Evolutionary conservation across 2,113 vertebrate species (phyloP), one percentile per base, ranked within the genome.

Genomic region (Elgaria multicarinata): DNA sequence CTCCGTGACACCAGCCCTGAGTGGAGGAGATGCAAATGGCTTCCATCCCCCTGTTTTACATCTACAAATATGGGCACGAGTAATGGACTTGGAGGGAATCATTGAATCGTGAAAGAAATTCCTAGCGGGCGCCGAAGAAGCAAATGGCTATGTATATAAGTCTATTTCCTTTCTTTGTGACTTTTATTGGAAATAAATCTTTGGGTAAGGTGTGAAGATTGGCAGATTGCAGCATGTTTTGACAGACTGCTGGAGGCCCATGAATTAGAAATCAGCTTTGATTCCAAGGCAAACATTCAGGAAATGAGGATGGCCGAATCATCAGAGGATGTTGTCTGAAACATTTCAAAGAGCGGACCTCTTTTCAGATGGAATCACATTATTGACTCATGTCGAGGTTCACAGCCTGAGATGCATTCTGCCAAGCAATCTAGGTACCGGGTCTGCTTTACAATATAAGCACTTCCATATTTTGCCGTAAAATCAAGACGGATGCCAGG

Each of bases 231-330:
- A 72, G 36, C 66, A 4, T 89, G 94, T 96, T 96, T 93, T 96
- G 96, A 95, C 72, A 64, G 93, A 90, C 90, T 89, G 95, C 84
- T 94, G 94, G 94, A 96, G 96, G 96, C 93, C 92, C 31, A 92
- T 88, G 96, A 97, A 97, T 97, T 96, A 97, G 94, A 95, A 97
- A 92, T 69, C 80, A 93, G 90, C 74, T n/a, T 53, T 53, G 22
- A 86, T 62, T 97, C 97, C 97, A 97, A 97, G 86, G 89, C 93
- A 97, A 97, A 97, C 94, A 97, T 83, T 87, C 58, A 90, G 93
- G 95, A 93, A 90, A 94, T 90, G 58, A 62, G 58, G 3, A 22
- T 62, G 3, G 85, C 95, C 94, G 93, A 96, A 94, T 95, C 95
- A 96, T 94, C 92, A 24, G 89, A 93, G 94, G 94, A 92, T 95